These are phyloP conservation scores for Crenichthys baileyi DNA, from an alignment of 2,797 vertebrate species.

Conservation along the genomic window DNA sequence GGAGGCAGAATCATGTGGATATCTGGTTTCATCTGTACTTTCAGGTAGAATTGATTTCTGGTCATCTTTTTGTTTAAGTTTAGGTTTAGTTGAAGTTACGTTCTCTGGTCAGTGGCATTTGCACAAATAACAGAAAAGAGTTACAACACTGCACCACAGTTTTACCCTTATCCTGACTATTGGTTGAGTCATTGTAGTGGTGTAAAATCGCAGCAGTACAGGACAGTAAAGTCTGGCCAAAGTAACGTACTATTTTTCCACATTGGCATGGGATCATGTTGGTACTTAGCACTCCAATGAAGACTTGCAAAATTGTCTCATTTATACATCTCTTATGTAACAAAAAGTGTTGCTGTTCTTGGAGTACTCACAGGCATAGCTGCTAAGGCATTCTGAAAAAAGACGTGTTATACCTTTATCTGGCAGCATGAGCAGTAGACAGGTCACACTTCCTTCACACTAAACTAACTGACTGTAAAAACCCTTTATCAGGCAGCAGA, in stretches of 20 bases:
- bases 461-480: constrained; percentile 55
- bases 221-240: background rate
- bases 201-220: background rate
- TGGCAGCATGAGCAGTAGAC: constrained; percentile 57
- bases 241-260: background rate
- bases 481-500: constrained; percentile 58
- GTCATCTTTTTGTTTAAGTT: background rate
- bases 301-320: constrained; percentile 47
- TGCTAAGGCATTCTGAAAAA: constrained; percentile 47
- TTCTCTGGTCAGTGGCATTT: background rate
- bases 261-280: background rate
- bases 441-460: constrained; percentile 51
- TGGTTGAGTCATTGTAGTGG: background rate
- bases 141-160: background rate
- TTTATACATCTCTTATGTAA: constrained; percentile 46
- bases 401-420: constrained; percentile 59
- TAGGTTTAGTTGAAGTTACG: background rate
- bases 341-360: constrained; percentile 32
- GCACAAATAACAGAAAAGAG: background rate
- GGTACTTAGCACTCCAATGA: constrained; percentile 22
- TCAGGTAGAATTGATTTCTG: too few species aligned
- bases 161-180: background rate
- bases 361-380: constrained; percentile 34
- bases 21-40: too few species aligned
- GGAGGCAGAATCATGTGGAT: too few species aligned